Conservation (phyloP, 64 coral and sea anemone species). For the Montipora cactus region DNA sequence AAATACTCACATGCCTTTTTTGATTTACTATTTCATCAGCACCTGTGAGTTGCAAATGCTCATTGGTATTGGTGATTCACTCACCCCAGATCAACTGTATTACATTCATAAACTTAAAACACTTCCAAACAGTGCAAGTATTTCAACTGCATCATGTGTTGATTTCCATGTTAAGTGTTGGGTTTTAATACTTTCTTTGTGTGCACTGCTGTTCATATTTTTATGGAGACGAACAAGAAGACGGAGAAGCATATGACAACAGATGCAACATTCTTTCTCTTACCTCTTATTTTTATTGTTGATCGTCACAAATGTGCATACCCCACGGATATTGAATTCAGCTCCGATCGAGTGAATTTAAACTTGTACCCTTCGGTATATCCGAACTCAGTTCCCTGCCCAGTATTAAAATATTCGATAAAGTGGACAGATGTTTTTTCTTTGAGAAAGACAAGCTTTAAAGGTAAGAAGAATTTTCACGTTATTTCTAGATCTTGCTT, state of each 20-base stretch:
- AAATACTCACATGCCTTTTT: constrained; percentile 1
- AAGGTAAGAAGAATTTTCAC: background rate
- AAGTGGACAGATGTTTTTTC: background rate
- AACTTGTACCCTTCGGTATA: too few relatives aligned
- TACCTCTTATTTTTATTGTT: too few relatives aligned
- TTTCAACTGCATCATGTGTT: background rate
- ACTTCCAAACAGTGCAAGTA: background rate
- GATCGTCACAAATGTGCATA: too few relatives aligned
- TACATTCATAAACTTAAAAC: constrained; percentile 56
- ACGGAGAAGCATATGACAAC: too few relatives aligned
- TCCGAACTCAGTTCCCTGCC: too few relatives aligned
- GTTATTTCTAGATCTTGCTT: too few relatives aligned
- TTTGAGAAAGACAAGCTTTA: background rate
- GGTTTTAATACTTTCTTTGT: background rate
- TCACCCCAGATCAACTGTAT: constrained; percentile 70
- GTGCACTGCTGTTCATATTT: background rate
- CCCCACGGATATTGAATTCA: too few relatives aligned
- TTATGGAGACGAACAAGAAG: background rate
- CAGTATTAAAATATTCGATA: background rate
- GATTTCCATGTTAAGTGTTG: background rate
- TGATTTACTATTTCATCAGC: constrained; percentile 58
- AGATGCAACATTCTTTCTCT: too few relatives aligned
- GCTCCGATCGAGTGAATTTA: too few relatives aligned
- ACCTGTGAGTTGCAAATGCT: constrained; percentile 75
- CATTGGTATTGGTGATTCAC: constrained; percentile 83